Evolutionary conservation across 2,888 invertebrate species (phyloP), one percentile per base, ranked within the genome.

Genomic region (Cephus rjabovi): DNA sequence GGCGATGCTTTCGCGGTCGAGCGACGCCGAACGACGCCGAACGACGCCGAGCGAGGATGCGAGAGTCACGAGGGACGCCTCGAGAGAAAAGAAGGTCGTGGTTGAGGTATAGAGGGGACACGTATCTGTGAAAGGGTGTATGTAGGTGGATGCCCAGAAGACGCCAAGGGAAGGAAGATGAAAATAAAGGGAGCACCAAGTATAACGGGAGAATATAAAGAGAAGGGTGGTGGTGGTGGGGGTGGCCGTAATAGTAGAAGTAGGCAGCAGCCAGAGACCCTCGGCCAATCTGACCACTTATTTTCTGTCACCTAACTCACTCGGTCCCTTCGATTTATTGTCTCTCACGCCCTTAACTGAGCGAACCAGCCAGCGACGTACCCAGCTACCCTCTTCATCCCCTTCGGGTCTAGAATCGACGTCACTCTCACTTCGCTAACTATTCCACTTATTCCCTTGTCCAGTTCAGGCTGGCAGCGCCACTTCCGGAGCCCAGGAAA

Each of bases 251-350:
- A 37, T 37, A 15, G 37, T 37, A 37, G 40, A 40, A 40, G 40
- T 4, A 40, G 40, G 40, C 40, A 40, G 15, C 34, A 33, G n/a
- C 74, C 74, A 30, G 15, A 34, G 34, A 35, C 34, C 74, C 34
- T 33, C 34, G 74, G 79, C 76, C 80, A 78, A 79, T 80, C 79
- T 79, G 79, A 80, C 79, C 80, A 80, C 80, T 80, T 80, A 80
- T 80, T 79, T 80, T 80, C 79, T 71, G 78, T 77, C 80, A 76
- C 76, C 76, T 76, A 79, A 80, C 79, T 80, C 80, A 77, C 76
- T 79, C 78, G 73, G 40, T 77, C 79, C 76, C 79, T 79, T 79
- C 79, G 79, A 79, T 79, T 79, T 79, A 79, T 79, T 76, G 79
- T 76, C 76, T 79, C 73, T 73, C 79, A 74, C 69, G 76, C 56